Percentiles rank a stretch among this genome's conserved stretches.
Evolutionary conservation across 1,140 invertebrate species (phyloP).

Genomic region (Trachelipus rathkii): DNA sequence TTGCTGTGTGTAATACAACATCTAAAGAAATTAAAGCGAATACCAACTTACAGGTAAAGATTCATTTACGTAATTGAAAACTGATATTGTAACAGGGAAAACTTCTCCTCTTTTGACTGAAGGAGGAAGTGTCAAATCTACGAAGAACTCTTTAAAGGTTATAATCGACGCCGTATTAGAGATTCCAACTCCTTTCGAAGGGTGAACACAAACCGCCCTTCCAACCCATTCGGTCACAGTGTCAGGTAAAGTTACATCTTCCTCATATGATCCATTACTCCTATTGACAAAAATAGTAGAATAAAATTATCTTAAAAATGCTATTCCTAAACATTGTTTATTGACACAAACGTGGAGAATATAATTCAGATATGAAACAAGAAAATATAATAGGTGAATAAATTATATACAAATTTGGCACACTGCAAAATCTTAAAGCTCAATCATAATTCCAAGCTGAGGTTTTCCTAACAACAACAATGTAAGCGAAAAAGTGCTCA

Average conservation of each 20-base stretch:
- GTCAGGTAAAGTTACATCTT: constrained; percentile 59
- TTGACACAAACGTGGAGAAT: constrained; percentile 1
- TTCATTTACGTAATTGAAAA: constrained; percentile 67
- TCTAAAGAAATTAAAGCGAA: too few species aligned
- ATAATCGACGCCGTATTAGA: constrained; percentile 56
- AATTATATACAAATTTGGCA: constrained; percentile 1
- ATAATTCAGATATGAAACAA: not conserved
- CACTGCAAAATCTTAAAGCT: too few species aligned
- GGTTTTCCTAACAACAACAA: too few species aligned
- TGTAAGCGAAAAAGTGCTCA: too few species aligned
- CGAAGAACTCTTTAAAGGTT: constrained; percentile 68
- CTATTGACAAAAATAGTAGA: not conserved
- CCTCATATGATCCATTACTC: constrained; percentile 16
- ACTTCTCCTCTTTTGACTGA: constrained; percentile 66
- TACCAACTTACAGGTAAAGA: constrained; percentile 57
- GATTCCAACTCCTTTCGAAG: constrained; percentile 61
- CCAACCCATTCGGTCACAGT: constrained; percentile 70
- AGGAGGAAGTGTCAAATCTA: constrained; percentile 64
- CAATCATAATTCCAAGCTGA: too few species aligned
- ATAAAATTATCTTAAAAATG: not conserved
- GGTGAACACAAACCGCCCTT: constrained; percentile 63
- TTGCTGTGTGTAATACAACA: too few species aligned
- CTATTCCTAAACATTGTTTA: not conserved
- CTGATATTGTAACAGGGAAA: constrained; percentile 61
- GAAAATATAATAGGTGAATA: not conserved